A percentile compares a stretch with the other conserved stretches of the same genome.
phyloP scores from a whole-genome alignment of 2,888 invertebrate genomes.

The Blera fallax region DNA sequence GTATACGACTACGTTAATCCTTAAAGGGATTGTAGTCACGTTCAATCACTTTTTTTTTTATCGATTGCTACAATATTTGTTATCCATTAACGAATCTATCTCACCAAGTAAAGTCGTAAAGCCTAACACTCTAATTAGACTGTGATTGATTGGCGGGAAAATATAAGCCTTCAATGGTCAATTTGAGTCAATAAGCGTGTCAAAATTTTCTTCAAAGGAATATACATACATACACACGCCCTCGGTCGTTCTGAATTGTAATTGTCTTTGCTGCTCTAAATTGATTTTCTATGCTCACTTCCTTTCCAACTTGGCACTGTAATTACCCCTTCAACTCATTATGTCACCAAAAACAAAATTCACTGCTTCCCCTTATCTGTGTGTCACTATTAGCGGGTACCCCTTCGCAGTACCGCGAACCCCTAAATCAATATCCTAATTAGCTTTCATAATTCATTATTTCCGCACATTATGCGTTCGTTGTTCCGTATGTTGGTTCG shows the following conservation, averaged over 20 bases:
- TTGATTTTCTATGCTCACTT: constrained; percentile 30
- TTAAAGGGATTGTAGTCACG: neutral
- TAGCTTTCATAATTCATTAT: constrained; percentile 36
- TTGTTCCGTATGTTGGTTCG: neutral
- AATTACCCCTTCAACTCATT: constrained; percentile 8
- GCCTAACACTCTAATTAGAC: neutral
- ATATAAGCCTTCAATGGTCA: neutral
- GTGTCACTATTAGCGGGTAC: neutral
- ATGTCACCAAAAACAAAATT: constrained; percentile 10
- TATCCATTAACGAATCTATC: neutral
- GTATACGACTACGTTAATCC: neutral
- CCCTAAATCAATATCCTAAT: constrained; percentile 29
- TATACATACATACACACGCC: neutral
- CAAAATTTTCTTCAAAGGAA: neutral
- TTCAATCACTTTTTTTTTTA: neutral
- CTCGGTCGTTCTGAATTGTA: neutral
- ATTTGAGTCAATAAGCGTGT: constrained; percentile 4
- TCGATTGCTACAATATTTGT: neutral
- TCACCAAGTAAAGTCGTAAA: neutral
- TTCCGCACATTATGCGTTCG: constrained; percentile 31
- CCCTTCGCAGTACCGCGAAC: neutral
- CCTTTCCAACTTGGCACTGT: neutral
- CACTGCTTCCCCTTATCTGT: neutral
- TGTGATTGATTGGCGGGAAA: neutral
- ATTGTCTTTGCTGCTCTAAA: neutral